A percentile compares a stretch with the other conserved stretches of the same genome.
phyloP scores from a whole-genome alignment of 1,140 invertebrate species.

The Drosophila nikananu region DNA sequence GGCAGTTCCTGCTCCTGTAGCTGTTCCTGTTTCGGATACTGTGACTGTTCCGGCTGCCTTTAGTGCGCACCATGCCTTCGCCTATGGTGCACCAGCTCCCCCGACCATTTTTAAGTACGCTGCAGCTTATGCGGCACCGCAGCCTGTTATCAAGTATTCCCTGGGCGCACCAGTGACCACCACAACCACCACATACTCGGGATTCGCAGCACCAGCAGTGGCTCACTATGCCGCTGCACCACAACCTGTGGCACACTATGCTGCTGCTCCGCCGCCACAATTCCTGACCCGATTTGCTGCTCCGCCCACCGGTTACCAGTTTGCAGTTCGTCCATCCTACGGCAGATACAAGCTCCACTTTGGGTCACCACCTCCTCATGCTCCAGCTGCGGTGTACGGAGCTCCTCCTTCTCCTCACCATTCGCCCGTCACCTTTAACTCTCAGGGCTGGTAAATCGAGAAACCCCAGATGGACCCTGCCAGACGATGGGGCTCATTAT shows the following conservation, averaged over 20 bases:
- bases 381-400: conserved; percentile 8
- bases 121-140: conserved; percentile 37
- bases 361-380: conserved; percentile 21
- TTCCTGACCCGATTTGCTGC: conserved; percentile 23
- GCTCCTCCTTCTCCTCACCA: conserved; percentile 15
- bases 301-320: conserved; percentile 24
- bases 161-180: conserved; percentile 68
- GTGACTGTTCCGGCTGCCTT: conserved; percentile 32
- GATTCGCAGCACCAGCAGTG: conserved; percentile 49
- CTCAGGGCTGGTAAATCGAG: conserved; percentile 39
- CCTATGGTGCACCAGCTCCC: conserved; percentile 14
- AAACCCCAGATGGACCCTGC: conserved; percentile 8
- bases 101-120: conserved; percentile 41
- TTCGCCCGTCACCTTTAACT: conserved; percentile 13
- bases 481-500: conserved; percentile 14
- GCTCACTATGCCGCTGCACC: conserved; percentile 30
- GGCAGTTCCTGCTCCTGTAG: conserved; percentile 49
- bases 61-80: conserved; percentile 8
- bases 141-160: conserved; percentile 62
- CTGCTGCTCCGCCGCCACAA: conserved; percentile 34
- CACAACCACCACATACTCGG: conserved; percentile 65
- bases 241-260: conserved; percentile 27
- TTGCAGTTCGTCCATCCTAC: conserved; percentile 30
- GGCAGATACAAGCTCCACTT: conserved; percentile 42
- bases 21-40: conserved; percentile 57